Conservation (phyloP, 2,797 vertebrate genomes). For the Hoplostethus mediterraneus region DNA sequence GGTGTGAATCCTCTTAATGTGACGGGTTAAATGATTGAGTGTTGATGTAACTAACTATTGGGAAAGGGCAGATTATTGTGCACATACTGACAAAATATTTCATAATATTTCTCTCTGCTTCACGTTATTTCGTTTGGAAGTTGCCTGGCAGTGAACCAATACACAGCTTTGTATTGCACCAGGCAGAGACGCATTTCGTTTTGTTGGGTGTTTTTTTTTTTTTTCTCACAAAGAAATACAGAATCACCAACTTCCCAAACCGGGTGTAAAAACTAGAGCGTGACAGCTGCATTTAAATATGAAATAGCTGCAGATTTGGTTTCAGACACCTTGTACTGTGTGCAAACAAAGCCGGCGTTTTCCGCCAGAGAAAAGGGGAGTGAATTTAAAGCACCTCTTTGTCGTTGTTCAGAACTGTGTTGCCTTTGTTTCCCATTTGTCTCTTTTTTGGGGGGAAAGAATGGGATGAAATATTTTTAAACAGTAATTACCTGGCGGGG, state of each 20-base stretch:
- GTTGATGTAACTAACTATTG: too few species aligned
- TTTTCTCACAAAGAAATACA: constrained; percentile 58
- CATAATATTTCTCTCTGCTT: constrained; percentile 11
- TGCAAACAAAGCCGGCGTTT: constrained; percentile 83
- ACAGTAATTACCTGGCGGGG: constrained; percentile 99
- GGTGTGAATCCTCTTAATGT: too few species aligned
- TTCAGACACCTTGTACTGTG: constrained; percentile 85
- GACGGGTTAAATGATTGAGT: too few species aligned
- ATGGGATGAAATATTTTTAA: constrained; percentile 99
- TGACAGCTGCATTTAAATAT: constrained; percentile 88
- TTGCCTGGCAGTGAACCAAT: constrained; percentile 47
- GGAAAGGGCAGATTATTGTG: constrained; percentile 12
- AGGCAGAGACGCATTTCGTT: constrained; percentile 39
- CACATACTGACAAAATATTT: constrained; percentile 14
- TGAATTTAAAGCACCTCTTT: constrained; percentile 84
- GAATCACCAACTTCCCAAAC: constrained; percentile 76
- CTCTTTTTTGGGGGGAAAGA: constrained; percentile 89
- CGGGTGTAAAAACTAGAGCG: constrained; percentile 79
- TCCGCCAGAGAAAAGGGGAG: constrained; percentile 79
- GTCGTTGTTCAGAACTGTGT: constrained; percentile 85
- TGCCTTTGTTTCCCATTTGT: constrained; percentile 87
- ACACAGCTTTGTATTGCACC: constrained; percentile 52
- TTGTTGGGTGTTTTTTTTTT: constrained; percentile 9
- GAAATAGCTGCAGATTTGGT: constrained; percentile 85
- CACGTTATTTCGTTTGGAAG: constrained; percentile 46